These are phyloP conservation scores for Megastigmus dorsalis DNA, from an alignment of 2,888 invertebrate species.

Conservation along the genomic window DNA sequence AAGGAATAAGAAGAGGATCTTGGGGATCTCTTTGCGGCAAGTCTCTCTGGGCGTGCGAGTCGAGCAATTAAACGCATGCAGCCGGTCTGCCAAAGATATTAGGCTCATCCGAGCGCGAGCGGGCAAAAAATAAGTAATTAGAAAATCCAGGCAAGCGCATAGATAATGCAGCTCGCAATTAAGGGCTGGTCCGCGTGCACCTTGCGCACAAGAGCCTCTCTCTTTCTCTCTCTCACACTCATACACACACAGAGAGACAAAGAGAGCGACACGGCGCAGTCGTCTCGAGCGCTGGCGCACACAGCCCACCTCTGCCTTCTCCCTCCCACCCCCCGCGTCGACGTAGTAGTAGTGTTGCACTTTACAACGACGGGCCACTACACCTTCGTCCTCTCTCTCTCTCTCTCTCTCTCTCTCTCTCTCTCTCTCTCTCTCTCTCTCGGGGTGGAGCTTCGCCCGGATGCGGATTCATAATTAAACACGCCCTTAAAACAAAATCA, in stretches of 20 bases:
- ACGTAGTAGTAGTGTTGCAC: too few species aligned
- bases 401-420: too few species aligned
- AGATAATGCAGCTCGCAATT: conserved; percentile 74
- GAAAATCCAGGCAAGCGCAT: conserved; percentile 68
- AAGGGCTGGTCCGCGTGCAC: conserved; percentile 61
- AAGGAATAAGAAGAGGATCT: too few species aligned
- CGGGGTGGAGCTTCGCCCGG: conserved; percentile 73
- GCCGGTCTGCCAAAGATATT: conserved; percentile 71
- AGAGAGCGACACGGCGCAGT: not conserved
- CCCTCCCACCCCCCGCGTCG: conserved; percentile 22
- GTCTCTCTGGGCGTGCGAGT: not conserved
- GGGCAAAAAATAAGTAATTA: conserved; percentile 46
- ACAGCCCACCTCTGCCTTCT: conserved; percentile 57
- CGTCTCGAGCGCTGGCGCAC: conserved; percentile 64
- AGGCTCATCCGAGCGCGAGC: conserved; percentile 64
- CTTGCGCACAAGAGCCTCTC: too few species aligned
- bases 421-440: conserved; percentile 46
- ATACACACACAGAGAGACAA: not conserved
- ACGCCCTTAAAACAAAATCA: conserved; percentile 75
- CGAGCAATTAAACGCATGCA: conserved; percentile 69
- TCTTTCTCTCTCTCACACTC: too few species aligned
- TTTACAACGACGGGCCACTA: conserved; percentile 56
- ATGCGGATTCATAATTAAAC: conserved; percentile 75
- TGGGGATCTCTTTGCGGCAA: too few species aligned
- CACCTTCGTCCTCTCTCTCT: conserved; percentile 56